A percentile compares a stretch with the other conserved stretches of the same genome.
phyloP scores from a whole-genome alignment of 2,888 invertebrate species.

The Rotaria socialis region DNA sequence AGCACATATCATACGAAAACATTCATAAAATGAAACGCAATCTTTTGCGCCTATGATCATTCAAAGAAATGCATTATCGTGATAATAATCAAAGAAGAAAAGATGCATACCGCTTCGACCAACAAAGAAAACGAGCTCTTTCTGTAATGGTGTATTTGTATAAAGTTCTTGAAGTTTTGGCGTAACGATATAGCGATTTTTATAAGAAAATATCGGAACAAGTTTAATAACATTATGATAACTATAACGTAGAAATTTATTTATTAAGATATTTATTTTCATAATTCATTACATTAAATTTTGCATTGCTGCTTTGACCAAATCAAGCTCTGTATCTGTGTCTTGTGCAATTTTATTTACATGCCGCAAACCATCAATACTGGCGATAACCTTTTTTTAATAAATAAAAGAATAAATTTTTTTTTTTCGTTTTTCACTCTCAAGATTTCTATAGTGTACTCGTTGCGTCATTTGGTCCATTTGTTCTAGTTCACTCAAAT shows the following conservation, averaged over 20 bases:
- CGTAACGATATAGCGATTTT: conserved; percentile 28
- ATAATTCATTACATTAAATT: conserved; percentile 2
- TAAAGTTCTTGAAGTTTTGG: conserved; percentile 15
- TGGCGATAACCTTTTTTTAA: not conserved
- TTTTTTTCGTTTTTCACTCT: not conserved
- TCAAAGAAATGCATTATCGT: too few species aligned
- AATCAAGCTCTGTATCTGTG: conserved; percentile 2
- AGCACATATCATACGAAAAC: conserved; percentile 28
- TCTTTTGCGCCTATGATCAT: not conserved
- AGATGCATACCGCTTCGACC: conserved; percentile 1
- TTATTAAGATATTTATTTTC: too few species aligned
- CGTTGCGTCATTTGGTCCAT: conserved; percentile 29
- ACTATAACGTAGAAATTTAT: not conserved
- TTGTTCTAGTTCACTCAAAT: conserved; percentile 17
- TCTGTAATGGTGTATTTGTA: not conserved
- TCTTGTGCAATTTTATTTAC: not conserved
- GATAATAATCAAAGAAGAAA: too few species aligned
- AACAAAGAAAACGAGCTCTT: conserved; percentile 6
- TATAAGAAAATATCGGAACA: conserved; percentile 33
- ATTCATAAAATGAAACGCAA: conserved; percentile 14
- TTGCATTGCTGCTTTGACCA: conserved; percentile 26
- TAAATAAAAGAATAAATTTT: not conserved
- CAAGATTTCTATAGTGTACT: not conserved
- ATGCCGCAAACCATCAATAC: conserved; percentile 26
- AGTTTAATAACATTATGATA: conserved; percentile 21